phyloP scores from a whole-genome alignment of 2,113 vertebrate species.

The Corvus cornix region DNA sequence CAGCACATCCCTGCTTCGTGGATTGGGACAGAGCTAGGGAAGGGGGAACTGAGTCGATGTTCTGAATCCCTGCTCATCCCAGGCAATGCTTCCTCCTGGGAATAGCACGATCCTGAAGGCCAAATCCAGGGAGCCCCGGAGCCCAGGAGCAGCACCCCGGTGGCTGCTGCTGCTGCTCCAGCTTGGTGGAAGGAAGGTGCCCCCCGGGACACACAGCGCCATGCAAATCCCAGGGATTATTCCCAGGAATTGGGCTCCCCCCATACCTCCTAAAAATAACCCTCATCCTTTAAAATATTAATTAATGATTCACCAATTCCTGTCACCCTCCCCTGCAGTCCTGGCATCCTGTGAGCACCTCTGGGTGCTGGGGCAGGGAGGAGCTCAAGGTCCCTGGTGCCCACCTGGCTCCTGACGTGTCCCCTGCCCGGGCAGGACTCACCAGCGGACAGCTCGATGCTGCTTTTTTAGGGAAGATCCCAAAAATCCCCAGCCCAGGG shows the following conservation, averaged over 20 bases:
- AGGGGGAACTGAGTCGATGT: accelerated
- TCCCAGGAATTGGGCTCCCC: neutral
- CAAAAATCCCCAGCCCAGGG: neutral
- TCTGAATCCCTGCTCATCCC: neutral
- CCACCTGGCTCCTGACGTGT: accelerated
- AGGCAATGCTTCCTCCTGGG: neutral
- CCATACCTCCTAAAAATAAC: neutral
- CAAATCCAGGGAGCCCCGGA: accelerated
- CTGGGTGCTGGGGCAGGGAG: neutral
- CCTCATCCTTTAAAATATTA: neutral
- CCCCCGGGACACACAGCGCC: accelerated
- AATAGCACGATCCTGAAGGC: accelerated
- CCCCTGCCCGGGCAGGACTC: neutral
- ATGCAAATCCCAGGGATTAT: neutral
- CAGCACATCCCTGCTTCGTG: accelerated
- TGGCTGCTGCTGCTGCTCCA: neutral
- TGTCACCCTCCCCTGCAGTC: neutral
- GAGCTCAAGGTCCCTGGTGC: neutral
- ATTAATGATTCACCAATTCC: neutral
- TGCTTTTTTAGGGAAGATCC: neutral
- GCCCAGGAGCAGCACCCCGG: neutral
- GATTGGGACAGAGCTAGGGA: accelerated
- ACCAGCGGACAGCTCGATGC: accelerated
- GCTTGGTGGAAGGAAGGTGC: neutral
- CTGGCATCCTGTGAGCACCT: neutral